Percentiles rank a stretch among this genome's conserved stretches.
Conservation (phyloP, 2,797 vertebrate genomes). For the Vipera ursinii region DNA sequence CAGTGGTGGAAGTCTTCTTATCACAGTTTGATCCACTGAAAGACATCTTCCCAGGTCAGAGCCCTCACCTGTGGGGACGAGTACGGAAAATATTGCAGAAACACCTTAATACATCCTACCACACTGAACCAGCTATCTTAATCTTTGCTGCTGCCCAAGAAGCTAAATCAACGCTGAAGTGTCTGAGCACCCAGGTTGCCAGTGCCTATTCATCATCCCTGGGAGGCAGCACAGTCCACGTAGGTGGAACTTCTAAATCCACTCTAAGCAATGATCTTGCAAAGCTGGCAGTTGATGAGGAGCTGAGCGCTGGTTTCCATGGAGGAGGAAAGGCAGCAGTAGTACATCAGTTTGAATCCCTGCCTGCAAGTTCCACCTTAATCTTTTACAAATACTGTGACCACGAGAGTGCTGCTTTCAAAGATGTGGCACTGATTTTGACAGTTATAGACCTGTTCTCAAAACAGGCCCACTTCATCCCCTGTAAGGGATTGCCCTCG, state of each 20-base stretch:
- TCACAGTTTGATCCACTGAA: slow-evolving; percentile 70
- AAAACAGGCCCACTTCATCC: too few relatives aligned
- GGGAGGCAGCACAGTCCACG: slow-evolving; percentile 69
- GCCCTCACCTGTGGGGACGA: slow-evolving; percentile 77
- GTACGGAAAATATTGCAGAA: slow-evolving; percentile 78
- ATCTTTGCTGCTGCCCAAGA: slow-evolving; percentile 78
- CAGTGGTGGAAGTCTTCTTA: slow-evolving; percentile 68
- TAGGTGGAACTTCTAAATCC: slow-evolving; percentile 72
- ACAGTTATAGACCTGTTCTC: too few relatives aligned
- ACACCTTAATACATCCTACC: slow-evolving; percentile 77
- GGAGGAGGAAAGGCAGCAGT: slow-evolving; percentile 76
- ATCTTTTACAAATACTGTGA: slow-evolving; percentile 98
- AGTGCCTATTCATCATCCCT: slow-evolving; percentile 73
- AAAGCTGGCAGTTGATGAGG: slow-evolving; percentile 81
- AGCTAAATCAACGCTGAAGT: slow-evolving; percentile 79
- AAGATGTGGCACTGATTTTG: slow-evolving; percentile 82
- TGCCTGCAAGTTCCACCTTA: slow-evolving; percentile 85
- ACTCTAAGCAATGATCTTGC: slow-evolving; percentile 74
- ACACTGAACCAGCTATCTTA: slow-evolving; percentile 82
- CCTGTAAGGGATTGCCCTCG: too few relatives aligned
- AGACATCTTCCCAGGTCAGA: slow-evolving; percentile 79
- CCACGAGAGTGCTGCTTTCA: slow-evolving; percentile 87
- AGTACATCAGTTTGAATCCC: slow-evolving; percentile 83
- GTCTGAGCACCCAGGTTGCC: slow-evolving; percentile 79
- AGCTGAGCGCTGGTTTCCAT: slow-evolving; percentile 78